Conservation (phyloP, 1,140 invertebrate species). For the Drosophila lowei region DNA sequence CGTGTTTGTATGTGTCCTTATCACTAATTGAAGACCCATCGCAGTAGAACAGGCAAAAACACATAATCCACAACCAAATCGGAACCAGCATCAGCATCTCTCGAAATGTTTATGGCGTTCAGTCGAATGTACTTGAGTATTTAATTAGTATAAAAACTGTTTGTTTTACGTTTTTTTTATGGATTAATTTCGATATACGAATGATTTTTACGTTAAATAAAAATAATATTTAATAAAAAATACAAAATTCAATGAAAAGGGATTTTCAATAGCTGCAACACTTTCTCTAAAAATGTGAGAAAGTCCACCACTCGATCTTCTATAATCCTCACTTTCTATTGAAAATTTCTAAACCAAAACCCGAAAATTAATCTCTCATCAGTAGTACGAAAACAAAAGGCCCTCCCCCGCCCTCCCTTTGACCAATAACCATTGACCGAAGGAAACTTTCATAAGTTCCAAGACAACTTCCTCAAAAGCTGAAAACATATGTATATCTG, state of each 20-base stretch:
- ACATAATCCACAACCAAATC: constrained; percentile 14
- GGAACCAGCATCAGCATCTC: constrained; percentile 14
- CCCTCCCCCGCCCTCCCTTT: constrained; percentile 5
- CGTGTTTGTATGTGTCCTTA: constrained; percentile 23
- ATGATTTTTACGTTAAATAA: constrained; percentile 58
- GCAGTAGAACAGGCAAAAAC: constrained; percentile 11
- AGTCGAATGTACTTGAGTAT: constrained; percentile 62
- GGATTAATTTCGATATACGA: constrained; percentile 47
- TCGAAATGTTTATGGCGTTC: constrained; percentile 51
- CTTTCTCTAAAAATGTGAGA: background rate
- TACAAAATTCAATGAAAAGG: constrained; percentile 4
- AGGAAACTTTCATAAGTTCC: constrained; percentile 34
- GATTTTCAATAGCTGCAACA: background rate
- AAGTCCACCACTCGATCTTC: too few relatives aligned
- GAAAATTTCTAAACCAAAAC: background rate
- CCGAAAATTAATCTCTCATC: constrained; percentile 25
- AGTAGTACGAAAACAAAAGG: background rate
- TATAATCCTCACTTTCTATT: too few relatives aligned
- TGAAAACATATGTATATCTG: constrained; percentile 17
- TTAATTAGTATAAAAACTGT: constrained; percentile 57
- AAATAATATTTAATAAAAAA: constrained; percentile 57
- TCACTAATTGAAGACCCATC: constrained; percentile 26
- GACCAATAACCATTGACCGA: constrained; percentile 39
- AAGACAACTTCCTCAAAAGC: constrained; percentile 40
- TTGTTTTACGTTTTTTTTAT: constrained; percentile 37